Conservation (phyloP, 2,888 invertebrate genomes). For the Patella ulyssiponensis region DNA sequence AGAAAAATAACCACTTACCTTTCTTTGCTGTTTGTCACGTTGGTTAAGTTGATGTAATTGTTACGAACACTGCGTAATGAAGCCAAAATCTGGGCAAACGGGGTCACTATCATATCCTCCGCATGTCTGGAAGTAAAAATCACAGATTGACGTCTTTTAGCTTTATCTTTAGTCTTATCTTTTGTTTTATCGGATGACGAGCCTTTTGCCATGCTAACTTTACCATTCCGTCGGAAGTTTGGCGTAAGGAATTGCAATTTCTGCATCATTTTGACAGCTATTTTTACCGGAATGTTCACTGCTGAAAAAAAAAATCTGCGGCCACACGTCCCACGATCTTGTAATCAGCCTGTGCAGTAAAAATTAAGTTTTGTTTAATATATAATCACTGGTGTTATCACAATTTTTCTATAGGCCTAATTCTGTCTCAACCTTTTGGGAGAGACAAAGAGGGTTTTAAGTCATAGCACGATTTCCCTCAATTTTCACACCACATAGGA, state of each 20-base stretch:
- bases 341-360: too few species aligned
- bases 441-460: too few species aligned
- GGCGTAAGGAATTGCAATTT: conserved; percentile 35
- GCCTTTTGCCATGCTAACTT: conserved; percentile 25
- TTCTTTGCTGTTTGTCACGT: conserved; percentile 74
- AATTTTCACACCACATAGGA: too few species aligned
- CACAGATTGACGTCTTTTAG: conserved; percentile 43
- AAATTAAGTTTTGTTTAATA: too few species aligned
- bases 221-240: conserved; percentile 30
- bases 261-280: conserved; percentile 28
- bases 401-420: too few species aligned
- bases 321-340: background rate
- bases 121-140: conserved; percentile 84
- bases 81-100: conserved; percentile 99
- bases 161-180: conserved; percentile 18
- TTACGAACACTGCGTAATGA: conserved; percentile 97
- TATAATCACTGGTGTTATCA: too few species aligned
- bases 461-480: too few species aligned
- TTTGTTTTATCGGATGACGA: conserved; percentile 26
- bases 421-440: too few species aligned
- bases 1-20: conserved; percentile 53
- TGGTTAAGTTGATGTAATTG: conserved; percentile 97
- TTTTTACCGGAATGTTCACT: conserved; percentile 7
- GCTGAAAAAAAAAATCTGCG: background rate
- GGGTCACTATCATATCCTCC: conserved; percentile 99